phyloP scores from a whole-genome alignment of 2,113 vertebrate species.

The Pseudonaja textilis region DNA sequence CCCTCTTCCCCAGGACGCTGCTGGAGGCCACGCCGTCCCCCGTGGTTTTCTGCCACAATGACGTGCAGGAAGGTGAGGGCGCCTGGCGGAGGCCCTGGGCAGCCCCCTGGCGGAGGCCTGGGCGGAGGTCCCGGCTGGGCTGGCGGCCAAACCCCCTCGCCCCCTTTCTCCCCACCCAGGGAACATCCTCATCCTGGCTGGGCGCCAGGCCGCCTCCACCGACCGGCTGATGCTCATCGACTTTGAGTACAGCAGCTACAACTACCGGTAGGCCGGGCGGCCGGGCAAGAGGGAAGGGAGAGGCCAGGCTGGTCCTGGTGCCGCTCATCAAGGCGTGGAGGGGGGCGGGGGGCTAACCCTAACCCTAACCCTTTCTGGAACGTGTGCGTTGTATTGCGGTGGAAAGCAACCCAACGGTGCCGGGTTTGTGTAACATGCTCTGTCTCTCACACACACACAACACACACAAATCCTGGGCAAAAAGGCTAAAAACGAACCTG shows the following conservation, averaged over 20 bases:
- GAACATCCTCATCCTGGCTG: constrained; percentile 83
- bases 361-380: not conserved
- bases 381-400: not conserved
- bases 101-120: too few relatives aligned
- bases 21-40: constrained; percentile 82
- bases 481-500: not conserved
- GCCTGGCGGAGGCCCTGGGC: accelerated
- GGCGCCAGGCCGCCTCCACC: constrained; percentile 37
- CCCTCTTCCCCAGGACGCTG: constrained; percentile 60
- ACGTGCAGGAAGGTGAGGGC: constrained; percentile 88
- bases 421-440: not conserved
- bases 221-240: constrained; percentile 92
- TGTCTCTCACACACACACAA: not conserved
- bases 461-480: not conserved
- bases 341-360: too few relatives aligned
- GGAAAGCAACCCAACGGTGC: not conserved
- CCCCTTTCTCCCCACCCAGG: constrained; percentile 61
- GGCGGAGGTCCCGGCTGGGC: not conserved
- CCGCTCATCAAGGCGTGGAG: too few relatives aligned
- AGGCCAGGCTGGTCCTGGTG: too few relatives aligned
- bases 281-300: accelerated
- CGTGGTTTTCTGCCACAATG: constrained; percentile 95
- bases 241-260: constrained; percentile 98
- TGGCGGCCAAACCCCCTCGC: accelerated
- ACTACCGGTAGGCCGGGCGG: constrained; percentile 73